Evolutionary conservation across 2,113 vertebrate species (phyloP), one percentile per base, ranked within the genome.

Genomic region (Zosterops pallidus): DNA sequence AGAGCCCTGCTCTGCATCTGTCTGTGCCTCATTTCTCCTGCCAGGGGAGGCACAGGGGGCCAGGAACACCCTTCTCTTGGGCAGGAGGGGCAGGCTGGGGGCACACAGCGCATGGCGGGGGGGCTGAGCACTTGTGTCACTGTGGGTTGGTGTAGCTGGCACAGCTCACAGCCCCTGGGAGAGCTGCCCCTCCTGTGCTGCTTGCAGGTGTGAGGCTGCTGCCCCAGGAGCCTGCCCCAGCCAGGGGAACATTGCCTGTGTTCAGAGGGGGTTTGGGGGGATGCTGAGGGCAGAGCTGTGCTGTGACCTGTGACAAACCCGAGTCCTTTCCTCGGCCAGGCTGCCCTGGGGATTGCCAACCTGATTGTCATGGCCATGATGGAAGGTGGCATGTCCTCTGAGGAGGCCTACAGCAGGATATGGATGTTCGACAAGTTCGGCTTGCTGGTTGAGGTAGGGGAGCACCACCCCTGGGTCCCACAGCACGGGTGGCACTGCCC

Each of bases 391-490:
- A 90, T 99, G 83, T 97, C 98, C 50, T 96, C 97, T 9, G 96
- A 98, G 53, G 99, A 99, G 20, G 99, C 99, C 71, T 97, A 94
- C 49, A 78, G 97, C 44, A 99, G 98, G 52, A 98, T 99, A 91
- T 99, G 99, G 99, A 99, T 99, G 99, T 99, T 98, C 75, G 99
- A 99, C 96, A 99, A 99, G 90, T 84, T 98, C 1, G 99, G 99
- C 14, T 97, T 99, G 55, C 96, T 99, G 71, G 94, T 98, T 44
- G 98, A 99, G 99, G 99, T 99, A 96, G 96, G 96, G 26, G 3
- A 15, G 18, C 13, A 0, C 3, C 35, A 1, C 2, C 0, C 55
- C 47, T 28, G 55, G 33, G 53, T 4, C 22, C 15, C 53, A 1
- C 13, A 2, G 1, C 7, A 2, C 25, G 2, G 47, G 9, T 5